Conservation (phyloP, 1,140 invertebrate genomes). For the Drosophila truncata region DNA sequence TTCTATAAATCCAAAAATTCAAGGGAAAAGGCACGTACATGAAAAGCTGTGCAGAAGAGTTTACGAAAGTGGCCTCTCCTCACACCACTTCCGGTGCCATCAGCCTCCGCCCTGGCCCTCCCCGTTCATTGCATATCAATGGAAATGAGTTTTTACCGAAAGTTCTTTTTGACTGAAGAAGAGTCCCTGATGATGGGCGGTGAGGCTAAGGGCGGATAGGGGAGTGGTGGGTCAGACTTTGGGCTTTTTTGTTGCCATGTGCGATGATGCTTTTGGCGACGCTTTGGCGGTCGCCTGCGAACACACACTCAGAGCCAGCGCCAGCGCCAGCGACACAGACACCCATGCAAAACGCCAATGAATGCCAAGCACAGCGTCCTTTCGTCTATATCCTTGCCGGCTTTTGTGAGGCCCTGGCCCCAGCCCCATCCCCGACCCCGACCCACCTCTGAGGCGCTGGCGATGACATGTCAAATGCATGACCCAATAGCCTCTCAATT, state of each 20-base stretch:
- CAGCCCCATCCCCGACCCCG: neutral
- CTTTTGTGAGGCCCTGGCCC: constrained; percentile 48
- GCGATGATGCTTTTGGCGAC: constrained; percentile 75
- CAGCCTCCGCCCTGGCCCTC: neutral
- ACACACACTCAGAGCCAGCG: constrained; percentile 16
- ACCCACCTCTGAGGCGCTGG: constrained; percentile 19
- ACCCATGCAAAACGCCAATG: constrained; percentile 52
- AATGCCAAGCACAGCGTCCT: constrained; percentile 62
- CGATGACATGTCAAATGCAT: constrained; percentile 76
- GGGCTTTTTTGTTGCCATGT: constrained; percentile 42
- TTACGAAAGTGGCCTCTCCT: neutral
- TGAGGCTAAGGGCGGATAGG: neutral
- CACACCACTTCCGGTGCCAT: neutral
- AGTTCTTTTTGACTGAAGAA: constrained; percentile 38
- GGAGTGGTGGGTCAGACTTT: constrained; percentile 1
- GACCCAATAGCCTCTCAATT: constrained; percentile 58
- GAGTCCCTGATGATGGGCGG: neutral
- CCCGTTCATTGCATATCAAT: constrained; percentile 75
- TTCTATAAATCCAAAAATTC: no score
- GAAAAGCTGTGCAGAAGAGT: neutral
- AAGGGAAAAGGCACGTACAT: neutral
- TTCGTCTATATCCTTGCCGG: constrained; percentile 19
- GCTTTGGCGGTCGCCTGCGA: constrained; percentile 64
- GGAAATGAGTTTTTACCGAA: constrained; percentile 70
- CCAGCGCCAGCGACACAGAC: constrained; percentile 15